phyloP scores from a whole-genome alignment of 1,140 invertebrate genomes.

The Temnothorax curvispinosus region DNA sequence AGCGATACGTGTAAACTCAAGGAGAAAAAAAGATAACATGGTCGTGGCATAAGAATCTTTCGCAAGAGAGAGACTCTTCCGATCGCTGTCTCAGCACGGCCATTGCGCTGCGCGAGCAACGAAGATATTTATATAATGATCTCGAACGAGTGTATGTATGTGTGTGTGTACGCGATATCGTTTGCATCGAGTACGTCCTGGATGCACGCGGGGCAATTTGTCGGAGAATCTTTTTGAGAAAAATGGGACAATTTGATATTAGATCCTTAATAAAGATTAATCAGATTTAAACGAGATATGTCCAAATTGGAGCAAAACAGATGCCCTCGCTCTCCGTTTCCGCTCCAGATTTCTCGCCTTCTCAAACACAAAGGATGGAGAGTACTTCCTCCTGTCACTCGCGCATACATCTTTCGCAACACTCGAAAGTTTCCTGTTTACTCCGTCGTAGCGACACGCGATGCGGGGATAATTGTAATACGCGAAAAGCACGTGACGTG shows the following conservation, averaged over 20 bases:
- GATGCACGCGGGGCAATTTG: no score
- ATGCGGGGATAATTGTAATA: constrained; percentile 23
- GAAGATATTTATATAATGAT: constrained; percentile 46
- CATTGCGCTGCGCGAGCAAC: constrained; percentile 27
- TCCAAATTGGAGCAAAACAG: background rate
- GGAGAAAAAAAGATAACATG: constrained; percentile 57
- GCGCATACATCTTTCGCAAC: background rate
- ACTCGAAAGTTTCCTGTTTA: constrained; percentile 42
- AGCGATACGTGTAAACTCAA: constrained; percentile 47
- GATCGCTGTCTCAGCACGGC: constrained; percentile 55
- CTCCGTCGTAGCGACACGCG: background rate
- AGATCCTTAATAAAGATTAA: background rate
- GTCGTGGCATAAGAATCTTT: constrained; percentile 4
- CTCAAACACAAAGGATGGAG: background rate
- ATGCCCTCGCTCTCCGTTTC: background rate
- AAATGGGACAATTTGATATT: background rate
- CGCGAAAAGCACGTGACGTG: background rate
- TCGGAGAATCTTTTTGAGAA: background rate
- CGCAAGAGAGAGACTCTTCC: background rate
- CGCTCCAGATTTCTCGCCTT: background rate
- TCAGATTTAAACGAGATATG: background rate
- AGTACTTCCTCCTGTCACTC: background rate
- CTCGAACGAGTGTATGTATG: background rate
- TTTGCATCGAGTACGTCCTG: background rate
- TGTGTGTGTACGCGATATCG: no score